Conservation (phyloP, 2,797 vertebrate genomes). For the Karalla daura region DNA sequence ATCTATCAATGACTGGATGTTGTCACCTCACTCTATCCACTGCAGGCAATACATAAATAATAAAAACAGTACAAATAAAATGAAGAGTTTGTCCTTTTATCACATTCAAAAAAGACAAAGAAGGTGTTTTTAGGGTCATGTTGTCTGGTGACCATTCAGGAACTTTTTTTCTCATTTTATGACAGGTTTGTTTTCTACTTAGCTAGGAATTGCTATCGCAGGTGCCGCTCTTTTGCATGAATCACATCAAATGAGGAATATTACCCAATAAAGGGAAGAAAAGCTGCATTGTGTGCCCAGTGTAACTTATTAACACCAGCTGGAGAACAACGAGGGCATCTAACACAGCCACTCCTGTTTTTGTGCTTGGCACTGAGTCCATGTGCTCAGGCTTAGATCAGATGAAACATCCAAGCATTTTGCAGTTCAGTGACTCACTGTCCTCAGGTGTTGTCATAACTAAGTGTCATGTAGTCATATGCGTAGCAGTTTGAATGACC, state of each 20-base stretch:
- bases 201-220: no score
- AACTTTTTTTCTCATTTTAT: slow-evolving; percentile 1
- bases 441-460: background rate
- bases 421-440: background rate
- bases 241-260: slow-evolving; percentile 31
- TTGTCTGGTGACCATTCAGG: background rate
- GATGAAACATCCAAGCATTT: background rate
- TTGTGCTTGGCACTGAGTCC: slow-evolving; percentile 3
- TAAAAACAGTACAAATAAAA: slow-evolving; percentile 2
- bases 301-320: slow-evolving; percentile 4
- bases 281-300: background rate
- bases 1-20: slow-evolving; percentile 21
- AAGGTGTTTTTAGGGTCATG: background rate
- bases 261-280: slow-evolving; percentile 23
- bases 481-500: background rate
- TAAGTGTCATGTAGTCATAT: background rate
- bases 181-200: slow-evolving; percentile 13
- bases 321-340: background rate
- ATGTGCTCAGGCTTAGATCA: background rate
- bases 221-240: slow-evolving; percentile 23
- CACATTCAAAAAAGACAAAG: background rate
- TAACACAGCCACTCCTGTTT: slow-evolving; percentile 3
- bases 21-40: background rate
- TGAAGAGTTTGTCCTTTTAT: no score
- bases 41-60: no score